A percentile compares a stretch with the other conserved stretches of the same genome.
These are phyloP conservation scores for Linyphia triangularis DNA, from an alignment of 2,888 invertebrate genomes.

Conservation along the genomic window DNA sequence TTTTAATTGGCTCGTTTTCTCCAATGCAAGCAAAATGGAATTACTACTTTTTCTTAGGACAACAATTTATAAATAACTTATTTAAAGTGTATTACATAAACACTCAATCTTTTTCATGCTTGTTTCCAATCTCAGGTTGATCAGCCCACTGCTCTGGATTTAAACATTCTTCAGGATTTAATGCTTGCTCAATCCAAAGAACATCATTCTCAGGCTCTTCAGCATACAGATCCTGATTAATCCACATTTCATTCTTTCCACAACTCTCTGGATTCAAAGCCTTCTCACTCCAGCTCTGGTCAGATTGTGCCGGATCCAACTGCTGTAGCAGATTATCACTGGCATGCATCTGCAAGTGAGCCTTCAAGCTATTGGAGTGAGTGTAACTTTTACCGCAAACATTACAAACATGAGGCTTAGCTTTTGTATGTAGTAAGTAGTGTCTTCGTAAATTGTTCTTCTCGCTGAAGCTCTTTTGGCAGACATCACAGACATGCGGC, in stretches of 20 bases:
- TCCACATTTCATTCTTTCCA: neutral
- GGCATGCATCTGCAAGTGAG: neutral
- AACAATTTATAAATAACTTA: too few relatives aligned
- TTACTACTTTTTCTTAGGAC: too few relatives aligned
- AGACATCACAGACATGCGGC: constrained; percentile 31
- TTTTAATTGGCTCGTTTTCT: too few relatives aligned
- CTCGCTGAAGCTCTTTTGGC: constrained; percentile 11
- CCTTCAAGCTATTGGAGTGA: constrained; percentile 42
- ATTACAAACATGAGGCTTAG: constrained; percentile 14
- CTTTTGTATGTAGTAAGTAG: constrained; percentile 21
- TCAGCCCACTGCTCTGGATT: neutral
- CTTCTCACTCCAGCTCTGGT: neutral
- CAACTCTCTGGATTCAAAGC: neutral
- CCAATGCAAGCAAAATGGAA: too few relatives aligned
- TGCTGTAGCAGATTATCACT: constrained; percentile 81
- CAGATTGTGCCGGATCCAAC: too few relatives aligned
- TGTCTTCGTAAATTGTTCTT: constrained; percentile 25
- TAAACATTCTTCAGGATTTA: neutral
- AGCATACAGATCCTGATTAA: neutral
- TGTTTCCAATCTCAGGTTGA: neutral
- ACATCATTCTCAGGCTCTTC: neutral
- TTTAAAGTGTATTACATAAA: too few relatives aligned
- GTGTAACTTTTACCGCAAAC: constrained; percentile 27
- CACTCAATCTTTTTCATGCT: too few relatives aligned
- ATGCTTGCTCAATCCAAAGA: neutral